Evolutionary conservation across 2,888 invertebrate genomes (phyloP).

Genomic region (Dione juno): DNA sequence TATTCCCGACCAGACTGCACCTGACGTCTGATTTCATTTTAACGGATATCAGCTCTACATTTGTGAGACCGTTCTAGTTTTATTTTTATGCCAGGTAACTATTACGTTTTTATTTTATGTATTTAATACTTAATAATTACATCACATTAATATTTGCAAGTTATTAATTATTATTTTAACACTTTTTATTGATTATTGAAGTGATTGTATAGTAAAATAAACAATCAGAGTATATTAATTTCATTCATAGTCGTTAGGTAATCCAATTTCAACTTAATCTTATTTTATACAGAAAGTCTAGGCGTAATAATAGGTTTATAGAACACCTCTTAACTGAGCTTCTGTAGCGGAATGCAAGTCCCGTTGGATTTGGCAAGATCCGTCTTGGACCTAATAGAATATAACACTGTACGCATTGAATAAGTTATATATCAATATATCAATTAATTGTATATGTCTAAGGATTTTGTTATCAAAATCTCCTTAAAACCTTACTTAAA

Average conservation of each 20-base stretch:
- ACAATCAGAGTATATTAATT: background rate
- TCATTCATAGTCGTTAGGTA: background rate
- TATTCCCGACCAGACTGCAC: conserved; percentile 26
- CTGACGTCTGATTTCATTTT: conserved; percentile 16
- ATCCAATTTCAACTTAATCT: background rate
- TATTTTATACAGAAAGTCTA: background rate
- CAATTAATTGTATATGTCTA: background rate
- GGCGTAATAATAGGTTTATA: conserved; percentile 35
- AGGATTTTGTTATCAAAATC: background rate
- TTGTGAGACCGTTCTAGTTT: background rate
- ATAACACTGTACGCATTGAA: background rate
- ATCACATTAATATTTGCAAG: background rate
- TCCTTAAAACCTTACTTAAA: background rate
- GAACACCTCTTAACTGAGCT: conserved; percentile 36
- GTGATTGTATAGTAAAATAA: background rate
- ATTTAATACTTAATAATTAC: background rate
- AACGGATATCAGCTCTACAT: conserved; percentile 9
- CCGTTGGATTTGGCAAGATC: conserved; percentile 37
- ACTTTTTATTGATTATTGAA: no score
- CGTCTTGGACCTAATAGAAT: conserved; percentile 35
- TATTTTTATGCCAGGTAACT: background rate
- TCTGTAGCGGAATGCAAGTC: conserved; percentile 38
- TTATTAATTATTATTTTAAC: background rate
- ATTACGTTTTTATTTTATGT: no score
- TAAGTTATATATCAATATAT: background rate